Conservation (phyloP, 1,140 invertebrate species). For the Brachionus asplanchnoidis region DNA sequence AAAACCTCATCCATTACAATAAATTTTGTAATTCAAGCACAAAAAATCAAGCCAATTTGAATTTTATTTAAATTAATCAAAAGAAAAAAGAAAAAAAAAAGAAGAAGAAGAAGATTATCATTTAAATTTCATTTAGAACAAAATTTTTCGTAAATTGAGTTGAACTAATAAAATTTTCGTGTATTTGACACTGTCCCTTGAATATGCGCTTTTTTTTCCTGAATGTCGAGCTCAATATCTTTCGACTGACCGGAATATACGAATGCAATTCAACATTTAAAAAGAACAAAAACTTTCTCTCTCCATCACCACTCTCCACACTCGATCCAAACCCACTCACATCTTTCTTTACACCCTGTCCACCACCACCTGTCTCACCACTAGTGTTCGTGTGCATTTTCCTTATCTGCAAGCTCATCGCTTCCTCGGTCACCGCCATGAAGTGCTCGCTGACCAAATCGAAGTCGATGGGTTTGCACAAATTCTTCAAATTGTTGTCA, state of each 20-base stretch:
- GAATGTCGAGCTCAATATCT: slow-evolving; percentile 36
- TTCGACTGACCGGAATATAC: slow-evolving; percentile 31
- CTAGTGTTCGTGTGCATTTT: neutral
- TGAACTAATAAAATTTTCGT: slow-evolving; percentile 40
- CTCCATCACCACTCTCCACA: neutral
- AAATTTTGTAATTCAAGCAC: no score
- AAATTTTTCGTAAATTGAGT: slow-evolving; percentile 30
- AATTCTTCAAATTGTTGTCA: slow-evolving; percentile 40
- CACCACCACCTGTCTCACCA: neutral
- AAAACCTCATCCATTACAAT: no score
- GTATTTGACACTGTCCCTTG: slow-evolving; percentile 36
- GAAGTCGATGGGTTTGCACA: slow-evolving; percentile 25
- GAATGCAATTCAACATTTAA: slow-evolving; percentile 39
- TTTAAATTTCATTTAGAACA: slow-evolving; percentile 31
- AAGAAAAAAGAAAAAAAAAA: neutral
- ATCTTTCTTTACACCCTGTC: neutral
- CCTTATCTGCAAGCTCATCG: slow-evolving; percentile 19
- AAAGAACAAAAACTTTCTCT: slow-evolving; percentile 9
- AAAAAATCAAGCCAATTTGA: no score
- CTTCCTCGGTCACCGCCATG: slow-evolving; percentile 14
- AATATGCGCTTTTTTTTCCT: slow-evolving; percentile 40
- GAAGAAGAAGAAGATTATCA: neutral
- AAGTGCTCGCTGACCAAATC: slow-evolving; percentile 30
- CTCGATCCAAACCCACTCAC: neutral
- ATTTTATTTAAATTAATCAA: neutral